A percentile compares a stretch with the other conserved stretches of the same genome.
These are phyloP conservation scores for Scomber scombrus DNA, from an alignment of 2,113 vertebrate species.

Conservation along the genomic window DNA sequence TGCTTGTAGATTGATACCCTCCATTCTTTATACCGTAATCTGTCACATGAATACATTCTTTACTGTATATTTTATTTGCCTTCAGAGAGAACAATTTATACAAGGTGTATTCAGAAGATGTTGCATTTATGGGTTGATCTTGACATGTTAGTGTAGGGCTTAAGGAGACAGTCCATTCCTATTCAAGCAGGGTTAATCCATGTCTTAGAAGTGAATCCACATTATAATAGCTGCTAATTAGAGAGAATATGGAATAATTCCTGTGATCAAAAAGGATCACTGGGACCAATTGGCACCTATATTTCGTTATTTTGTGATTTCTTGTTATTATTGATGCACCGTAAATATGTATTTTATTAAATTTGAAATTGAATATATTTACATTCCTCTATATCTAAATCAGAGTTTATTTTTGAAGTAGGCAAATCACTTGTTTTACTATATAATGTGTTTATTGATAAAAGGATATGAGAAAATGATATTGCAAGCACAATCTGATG, in stretches of 20 bases:
- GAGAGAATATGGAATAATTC: background rate
- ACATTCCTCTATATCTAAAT: background rate
- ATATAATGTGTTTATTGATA: slow-evolving; percentile 10
- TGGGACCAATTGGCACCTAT: background rate
- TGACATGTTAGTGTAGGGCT: background rate
- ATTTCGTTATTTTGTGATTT: background rate
- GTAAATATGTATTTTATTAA: slow-evolving; percentile 17
- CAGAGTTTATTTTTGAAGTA: slow-evolving; percentile 25
- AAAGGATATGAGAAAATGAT: background rate
- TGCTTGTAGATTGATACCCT: no score
- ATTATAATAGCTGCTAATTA: background rate
- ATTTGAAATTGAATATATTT: background rate
- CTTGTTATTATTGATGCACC: slow-evolving; percentile 1
- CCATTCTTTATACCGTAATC: background rate
- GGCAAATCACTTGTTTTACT: background rate
- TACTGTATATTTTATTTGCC: no score
- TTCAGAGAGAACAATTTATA: background rate
- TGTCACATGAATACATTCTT: no score
- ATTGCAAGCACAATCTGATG: background rate
- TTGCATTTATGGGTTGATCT: slow-evolving; percentile 1
- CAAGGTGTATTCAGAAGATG: background rate
- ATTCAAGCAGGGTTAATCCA: background rate
- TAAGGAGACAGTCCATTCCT: background rate
- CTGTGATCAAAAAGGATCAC: background rate
- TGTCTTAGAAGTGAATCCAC: background rate